A percentile compares a stretch with the other conserved stretches of the same genome.
These are phyloP conservation scores for Cotesia vestalis DNA, from an alignment of 1,140 invertebrate species.

Conservation along the genomic window DNA sequence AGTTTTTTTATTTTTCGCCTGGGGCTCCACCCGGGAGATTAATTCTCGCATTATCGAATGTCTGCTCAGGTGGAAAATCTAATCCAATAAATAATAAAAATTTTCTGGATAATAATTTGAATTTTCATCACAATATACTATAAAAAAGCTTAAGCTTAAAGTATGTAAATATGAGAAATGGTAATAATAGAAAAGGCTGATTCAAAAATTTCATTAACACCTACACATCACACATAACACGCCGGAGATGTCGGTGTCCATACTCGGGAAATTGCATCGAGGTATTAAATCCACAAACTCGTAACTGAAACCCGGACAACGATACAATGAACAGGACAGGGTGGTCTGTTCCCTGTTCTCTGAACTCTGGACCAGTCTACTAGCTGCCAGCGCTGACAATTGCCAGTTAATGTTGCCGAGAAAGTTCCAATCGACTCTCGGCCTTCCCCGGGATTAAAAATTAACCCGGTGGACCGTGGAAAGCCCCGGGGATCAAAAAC, in stretches of 20 bases:
- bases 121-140: too few relatives aligned
- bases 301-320: slow-evolving; percentile 8
- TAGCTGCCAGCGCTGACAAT: slow-evolving; percentile 9
- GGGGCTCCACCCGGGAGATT: too few relatives aligned
- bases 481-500: not conserved
- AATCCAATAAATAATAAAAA: too few relatives aligned
- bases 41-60: too few relatives aligned
- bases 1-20: too few relatives aligned
- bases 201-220: slow-evolving; percentile 35
- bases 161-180: too few relatives aligned
- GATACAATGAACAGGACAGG: not conserved
- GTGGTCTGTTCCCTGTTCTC: not conserved
- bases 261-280: slow-evolving; percentile 25
- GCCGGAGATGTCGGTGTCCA: slow-evolving; percentile 27
- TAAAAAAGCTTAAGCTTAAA: too few relatives aligned
- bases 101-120: too few relatives aligned
- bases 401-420: slow-evolving; percentile 18
- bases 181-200: not conserved
- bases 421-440: slow-evolving; percentile 10
- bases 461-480: not conserved
- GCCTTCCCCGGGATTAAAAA: not conserved
- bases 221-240: not conserved
- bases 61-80: too few relatives aligned
- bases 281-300: slow-evolving; percentile 24
- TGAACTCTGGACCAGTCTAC: too few relatives aligned